These are phyloP conservation scores for Brachyhypopomus gauderio DNA, from an alignment of 2,113 vertebrate genomes.

Conservation along the genomic window DNA sequence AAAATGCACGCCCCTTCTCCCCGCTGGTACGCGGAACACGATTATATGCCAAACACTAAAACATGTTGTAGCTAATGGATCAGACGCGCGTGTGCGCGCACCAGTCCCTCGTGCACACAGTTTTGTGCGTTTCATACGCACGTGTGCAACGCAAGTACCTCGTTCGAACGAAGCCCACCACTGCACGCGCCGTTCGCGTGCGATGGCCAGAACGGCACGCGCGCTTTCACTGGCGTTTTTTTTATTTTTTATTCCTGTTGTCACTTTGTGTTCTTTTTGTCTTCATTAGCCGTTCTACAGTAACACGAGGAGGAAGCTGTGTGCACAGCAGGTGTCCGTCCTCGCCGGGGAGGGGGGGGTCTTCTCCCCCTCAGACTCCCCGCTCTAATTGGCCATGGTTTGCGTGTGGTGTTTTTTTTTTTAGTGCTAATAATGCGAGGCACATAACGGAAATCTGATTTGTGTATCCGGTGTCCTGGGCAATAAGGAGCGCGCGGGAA, in stretches of 20 bases:
- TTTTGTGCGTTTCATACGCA: too few species aligned
- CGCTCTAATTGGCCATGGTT: conserved; percentile 48
- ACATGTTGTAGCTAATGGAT: too few species aligned
- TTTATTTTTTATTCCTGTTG: background rate
- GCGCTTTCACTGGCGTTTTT: conserved; percentile 1
- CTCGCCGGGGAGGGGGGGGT: background rate
- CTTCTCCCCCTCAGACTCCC: conserved; percentile 14
- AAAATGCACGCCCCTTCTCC: background rate
- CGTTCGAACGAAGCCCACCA: too few species aligned
- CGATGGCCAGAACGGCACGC: too few species aligned
- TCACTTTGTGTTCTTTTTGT: conserved; percentile 12
- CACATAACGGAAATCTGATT: conserved; percentile 29
- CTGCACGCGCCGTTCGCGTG: too few species aligned
- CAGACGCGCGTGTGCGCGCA: too few species aligned
- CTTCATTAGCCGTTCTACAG: conserved; percentile 12
- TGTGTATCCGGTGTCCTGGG: background rate
- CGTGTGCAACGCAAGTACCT: too few species aligned
- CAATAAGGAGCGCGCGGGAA: background rate
- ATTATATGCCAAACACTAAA: too few species aligned
- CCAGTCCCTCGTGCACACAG: too few species aligned
- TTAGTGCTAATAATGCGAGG: conserved; percentile 25
- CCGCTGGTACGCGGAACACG: background rate
- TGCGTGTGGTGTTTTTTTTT: conserved; percentile 42
- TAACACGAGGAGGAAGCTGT: background rate
- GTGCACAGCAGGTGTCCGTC: background rate